Percentiles rank a stretch among this genome's conserved stretches.
Evolutionary conservation across 2,797 vertebrate species (phyloP).

Genomic region (Eulemur coronatus): DNA sequence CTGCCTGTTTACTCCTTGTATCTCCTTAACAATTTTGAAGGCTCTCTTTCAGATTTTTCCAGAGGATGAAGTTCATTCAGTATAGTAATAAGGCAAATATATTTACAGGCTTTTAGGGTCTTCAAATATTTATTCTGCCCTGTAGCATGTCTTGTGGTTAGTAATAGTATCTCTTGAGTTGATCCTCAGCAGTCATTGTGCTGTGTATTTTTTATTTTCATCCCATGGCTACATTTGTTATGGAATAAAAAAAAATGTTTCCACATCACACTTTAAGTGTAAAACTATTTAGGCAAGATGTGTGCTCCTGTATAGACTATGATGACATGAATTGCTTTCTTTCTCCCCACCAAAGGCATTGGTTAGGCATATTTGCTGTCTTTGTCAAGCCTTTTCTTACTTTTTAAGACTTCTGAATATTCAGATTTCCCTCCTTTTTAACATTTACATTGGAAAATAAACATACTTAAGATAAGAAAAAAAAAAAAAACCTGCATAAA

Average conservation of each 20-base stretch:
- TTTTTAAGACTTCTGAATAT: constrained; percentile 38
- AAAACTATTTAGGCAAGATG: not conserved
- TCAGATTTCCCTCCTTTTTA: not conserved
- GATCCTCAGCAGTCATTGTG: not conserved
- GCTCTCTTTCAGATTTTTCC: not conserved
- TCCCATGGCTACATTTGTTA: not conserved
- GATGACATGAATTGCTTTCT: not conserved
- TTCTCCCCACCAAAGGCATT: not conserved
- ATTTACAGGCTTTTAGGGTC: not conserved
- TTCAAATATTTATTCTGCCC: not conserved
- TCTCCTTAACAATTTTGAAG: not conserved
- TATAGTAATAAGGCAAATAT: not conserved
- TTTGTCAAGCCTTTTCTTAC: constrained; percentile 33
- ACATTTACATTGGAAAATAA: constrained; percentile 21
- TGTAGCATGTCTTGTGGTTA: not conserved
- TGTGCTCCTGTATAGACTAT: not conserved
- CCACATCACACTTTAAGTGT: not conserved
- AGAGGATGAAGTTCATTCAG: not conserved
- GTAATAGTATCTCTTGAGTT: not conserved
- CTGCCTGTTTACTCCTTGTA: not conserved
- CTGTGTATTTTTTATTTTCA: not conserved
- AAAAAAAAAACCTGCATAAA: not conserved
- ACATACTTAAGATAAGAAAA: constrained; percentile 15
- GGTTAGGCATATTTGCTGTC: not conserved
- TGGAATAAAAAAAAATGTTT: not conserved